These are phyloP conservation scores for Phenganax marumi DNA, from an alignment of 92 coral and sea anemone genomes.

Conservation along the genomic window DNA sequence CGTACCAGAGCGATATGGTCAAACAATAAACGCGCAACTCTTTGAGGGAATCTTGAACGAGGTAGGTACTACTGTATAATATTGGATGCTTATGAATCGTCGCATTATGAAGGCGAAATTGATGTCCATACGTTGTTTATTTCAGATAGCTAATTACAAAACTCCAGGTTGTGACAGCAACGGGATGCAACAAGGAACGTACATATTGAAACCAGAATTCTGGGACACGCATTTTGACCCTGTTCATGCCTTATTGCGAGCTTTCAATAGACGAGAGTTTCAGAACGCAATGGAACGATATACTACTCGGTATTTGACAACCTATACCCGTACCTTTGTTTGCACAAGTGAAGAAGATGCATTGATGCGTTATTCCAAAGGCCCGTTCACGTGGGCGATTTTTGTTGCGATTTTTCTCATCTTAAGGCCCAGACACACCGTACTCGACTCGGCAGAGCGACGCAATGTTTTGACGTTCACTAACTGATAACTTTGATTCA, in stretches of 20 bases:
- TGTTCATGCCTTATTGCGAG: conserved; percentile 80
- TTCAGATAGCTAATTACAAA: conserved; percentile 86
- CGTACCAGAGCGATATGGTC: conserved; percentile 98
- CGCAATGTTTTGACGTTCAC: too few species aligned
- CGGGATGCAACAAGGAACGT: conserved; percentile 94
- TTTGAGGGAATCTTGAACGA: conserved; percentile 74
- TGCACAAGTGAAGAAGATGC: too few species aligned
- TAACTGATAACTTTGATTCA: too few species aligned
- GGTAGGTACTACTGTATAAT: conserved; percentile 49
- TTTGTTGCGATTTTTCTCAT: too few species aligned
- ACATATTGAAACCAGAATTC: conserved; percentile 76
- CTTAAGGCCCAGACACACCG: too few species aligned
- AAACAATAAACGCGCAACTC: conserved; percentile 76
- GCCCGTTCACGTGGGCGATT: too few species aligned
- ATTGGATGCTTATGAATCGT: not conserved
- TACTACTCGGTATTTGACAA: conserved; percentile 66
- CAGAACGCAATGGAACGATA: conserved; percentile 94
- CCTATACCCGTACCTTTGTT: not conserved
- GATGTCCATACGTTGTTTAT: not conserved
- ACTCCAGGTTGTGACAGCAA: conserved; percentile 95
- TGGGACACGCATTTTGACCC: conserved; percentile 93
- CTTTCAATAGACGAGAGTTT: conserved; percentile 81
- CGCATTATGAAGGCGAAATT: not conserved
- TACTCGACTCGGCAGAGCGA: too few species aligned
- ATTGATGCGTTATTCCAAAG: too few species aligned